Conservation (phyloP, 2,113 vertebrate species). For the Choloepus hoffmanni region DNA sequence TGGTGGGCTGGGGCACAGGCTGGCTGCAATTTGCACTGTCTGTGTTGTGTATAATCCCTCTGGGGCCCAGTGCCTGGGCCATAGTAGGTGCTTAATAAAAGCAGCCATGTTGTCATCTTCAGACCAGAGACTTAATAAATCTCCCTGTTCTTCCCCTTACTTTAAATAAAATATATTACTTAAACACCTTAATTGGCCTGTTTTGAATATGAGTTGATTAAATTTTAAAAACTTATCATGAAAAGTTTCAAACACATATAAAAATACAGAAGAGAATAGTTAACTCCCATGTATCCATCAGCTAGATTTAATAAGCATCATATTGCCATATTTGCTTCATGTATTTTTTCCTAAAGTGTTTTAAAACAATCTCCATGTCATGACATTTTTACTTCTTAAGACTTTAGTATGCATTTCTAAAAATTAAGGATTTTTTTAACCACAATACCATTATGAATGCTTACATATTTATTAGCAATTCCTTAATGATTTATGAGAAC, state of each 20-base stretch:
- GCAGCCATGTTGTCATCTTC: background rate
- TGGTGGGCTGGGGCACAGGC: too few relatives aligned
- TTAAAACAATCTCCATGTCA: background rate
- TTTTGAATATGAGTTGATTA: background rate
- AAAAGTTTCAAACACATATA: background rate
- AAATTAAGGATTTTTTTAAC: background rate
- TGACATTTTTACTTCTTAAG: background rate
- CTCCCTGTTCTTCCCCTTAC: background rate
- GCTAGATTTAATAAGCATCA: background rate
- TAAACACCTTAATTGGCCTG: background rate
- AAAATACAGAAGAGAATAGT: background rate
- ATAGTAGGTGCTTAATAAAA: background rate
- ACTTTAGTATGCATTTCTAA: background rate
- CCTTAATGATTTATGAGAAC: background rate
- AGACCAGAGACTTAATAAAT: background rate
- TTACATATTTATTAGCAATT: background rate
- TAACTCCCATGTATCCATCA: background rate
- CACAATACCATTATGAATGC: background rate
- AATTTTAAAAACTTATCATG: background rate
- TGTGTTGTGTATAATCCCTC: too few relatives aligned
- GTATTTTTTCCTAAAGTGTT: background rate
- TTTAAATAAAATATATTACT: background rate
- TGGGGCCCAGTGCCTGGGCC: background rate
- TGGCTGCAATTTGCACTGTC: too few relatives aligned
- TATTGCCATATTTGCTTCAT: background rate